phyloP scores from a whole-genome alignment of 2,797 vertebrate species.

The Sternotherus odoratus region DNA sequence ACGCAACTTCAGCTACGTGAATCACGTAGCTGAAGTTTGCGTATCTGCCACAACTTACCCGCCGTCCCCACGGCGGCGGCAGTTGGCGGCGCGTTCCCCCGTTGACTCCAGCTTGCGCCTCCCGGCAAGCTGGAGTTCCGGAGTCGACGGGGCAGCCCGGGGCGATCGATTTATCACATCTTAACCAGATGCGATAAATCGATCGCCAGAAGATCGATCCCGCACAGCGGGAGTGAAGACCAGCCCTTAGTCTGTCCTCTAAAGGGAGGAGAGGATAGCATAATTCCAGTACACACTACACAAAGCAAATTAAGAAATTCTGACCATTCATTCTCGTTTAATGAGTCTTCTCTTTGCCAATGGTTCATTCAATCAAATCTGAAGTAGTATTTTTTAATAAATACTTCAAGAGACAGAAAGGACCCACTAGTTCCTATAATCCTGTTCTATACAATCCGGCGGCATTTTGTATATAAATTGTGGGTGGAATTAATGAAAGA shows the following conservation, averaged over 20 bases:
- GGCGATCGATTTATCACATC: too few species aligned
- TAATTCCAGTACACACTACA: background rate
- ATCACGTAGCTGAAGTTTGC: too few species aligned
- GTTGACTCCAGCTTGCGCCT: too few species aligned
- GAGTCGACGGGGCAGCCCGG: too few species aligned
- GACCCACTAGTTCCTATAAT: background rate
- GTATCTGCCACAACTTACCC: too few species aligned
- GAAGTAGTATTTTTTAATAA: background rate
- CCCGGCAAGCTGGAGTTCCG: too few species aligned
- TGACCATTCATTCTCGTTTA: background rate
- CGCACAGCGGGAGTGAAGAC: too few species aligned
- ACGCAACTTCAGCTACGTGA: too few species aligned
- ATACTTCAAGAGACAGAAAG: background rate
- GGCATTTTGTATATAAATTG: background rate
- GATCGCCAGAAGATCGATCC: too few species aligned
- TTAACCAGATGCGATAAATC: too few species aligned
- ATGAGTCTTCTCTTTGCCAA: background rate
- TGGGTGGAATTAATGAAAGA: background rate
- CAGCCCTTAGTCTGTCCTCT: background rate
- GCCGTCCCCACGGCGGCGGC: too few species aligned
- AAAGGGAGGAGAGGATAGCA: background rate
- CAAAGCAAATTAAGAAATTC: background rate
- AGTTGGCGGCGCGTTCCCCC: too few species aligned
- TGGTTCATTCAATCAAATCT: background rate
- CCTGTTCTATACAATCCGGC: fast-evolving